These are phyloP conservation scores for Argopecten irradians DNA, from an alignment of 1,140 invertebrate species.

Conservation along the genomic window DNA sequence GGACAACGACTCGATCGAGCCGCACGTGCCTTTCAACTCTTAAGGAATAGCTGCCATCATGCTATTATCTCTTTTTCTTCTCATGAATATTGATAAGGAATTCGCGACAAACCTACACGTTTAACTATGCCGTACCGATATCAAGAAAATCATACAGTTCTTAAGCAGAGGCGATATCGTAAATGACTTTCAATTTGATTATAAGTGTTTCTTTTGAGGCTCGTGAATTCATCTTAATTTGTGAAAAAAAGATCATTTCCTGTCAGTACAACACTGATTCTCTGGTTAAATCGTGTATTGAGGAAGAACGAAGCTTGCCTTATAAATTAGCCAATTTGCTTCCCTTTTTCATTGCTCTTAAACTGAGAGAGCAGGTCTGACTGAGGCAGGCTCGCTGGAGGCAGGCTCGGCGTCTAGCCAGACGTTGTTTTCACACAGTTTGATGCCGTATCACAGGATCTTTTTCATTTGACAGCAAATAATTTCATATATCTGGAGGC, in stretches of 20 bases:
- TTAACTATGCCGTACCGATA: not conserved
- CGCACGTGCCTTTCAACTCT: constrained; percentile 19
- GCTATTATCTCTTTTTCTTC: constrained; percentile 18
- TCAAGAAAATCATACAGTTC: constrained; percentile 22
- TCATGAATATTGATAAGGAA: constrained; percentile 18
- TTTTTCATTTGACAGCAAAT: not conserved
- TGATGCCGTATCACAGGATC: not conserved
- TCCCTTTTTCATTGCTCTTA: constrained; percentile 8
- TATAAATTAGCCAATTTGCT: constrained; percentile 18
- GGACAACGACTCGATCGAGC: not conserved
- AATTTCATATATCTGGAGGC: not conserved
- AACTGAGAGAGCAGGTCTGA: not conserved
- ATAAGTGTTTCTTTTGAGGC: constrained; percentile 17
- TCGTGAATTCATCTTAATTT: constrained; percentile 12
- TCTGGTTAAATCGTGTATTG: constrained; percentile 6
- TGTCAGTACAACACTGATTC: constrained; percentile 7
- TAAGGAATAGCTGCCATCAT: constrained; percentile 16
- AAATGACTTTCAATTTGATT: constrained; percentile 12
- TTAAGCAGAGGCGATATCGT: constrained; percentile 20
- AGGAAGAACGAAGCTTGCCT: not conserved
- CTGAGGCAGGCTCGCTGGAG: constrained; percentile 4
- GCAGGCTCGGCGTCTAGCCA: constrained; percentile 1
- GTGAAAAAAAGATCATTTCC: constrained; percentile 22
- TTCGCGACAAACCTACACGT: constrained; percentile 20
- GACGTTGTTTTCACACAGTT: not conserved